These are phyloP conservation scores for Tineola bisselliella DNA, from an alignment of 2,888 invertebrate genomes.

Conservation along the genomic window DNA sequence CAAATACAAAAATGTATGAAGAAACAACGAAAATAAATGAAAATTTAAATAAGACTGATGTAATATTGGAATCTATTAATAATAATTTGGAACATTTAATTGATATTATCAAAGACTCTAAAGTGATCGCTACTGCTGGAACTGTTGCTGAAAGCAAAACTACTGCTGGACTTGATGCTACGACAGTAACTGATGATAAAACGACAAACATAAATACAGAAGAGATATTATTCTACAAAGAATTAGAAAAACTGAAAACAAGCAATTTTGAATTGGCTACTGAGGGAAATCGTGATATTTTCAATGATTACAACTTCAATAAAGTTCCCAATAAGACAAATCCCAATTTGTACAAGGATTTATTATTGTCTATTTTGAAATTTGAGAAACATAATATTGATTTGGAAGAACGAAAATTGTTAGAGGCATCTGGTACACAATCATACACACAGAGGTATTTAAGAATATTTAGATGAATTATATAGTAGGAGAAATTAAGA, in stretches of 20 bases:
- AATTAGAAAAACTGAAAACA: too few species aligned
- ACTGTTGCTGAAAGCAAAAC: too few species aligned
- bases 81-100: neutral
- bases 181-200: neutral
- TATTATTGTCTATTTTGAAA: neutral
- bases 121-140: too few species aligned
- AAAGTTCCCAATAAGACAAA: neutral
- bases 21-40: neutral
- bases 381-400: neutral
- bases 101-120: neutral
- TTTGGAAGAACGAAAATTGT: neutral
- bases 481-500: too few species aligned
- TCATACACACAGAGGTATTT: too few species aligned
- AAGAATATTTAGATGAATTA: too few species aligned
- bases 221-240: too few species aligned
- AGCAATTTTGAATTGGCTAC: too few species aligned
- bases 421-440: neutral
- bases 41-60: neutral
- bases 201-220: neutral
- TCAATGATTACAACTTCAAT: neutral
- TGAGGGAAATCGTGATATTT: neutral
- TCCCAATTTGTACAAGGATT: neutral
- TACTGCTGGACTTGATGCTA: too few species aligned
- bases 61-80: neutral
- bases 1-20: neutral